These are phyloP conservation scores for Chrosomus eos DNA, from an alignment of 2,797 vertebrate species.

Conservation along the genomic window DNA sequence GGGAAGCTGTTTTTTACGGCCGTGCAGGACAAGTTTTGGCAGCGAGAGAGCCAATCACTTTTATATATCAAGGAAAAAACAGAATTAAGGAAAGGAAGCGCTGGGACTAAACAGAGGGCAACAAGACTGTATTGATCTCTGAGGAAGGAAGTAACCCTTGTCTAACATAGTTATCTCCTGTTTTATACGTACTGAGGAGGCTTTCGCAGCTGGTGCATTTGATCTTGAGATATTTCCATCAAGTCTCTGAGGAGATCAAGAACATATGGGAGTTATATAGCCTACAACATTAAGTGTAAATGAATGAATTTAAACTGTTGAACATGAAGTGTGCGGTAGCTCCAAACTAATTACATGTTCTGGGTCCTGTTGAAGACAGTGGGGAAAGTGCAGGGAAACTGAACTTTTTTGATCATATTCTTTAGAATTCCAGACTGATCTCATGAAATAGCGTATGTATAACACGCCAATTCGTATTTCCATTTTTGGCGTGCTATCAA, in stretches of 20 bases:
- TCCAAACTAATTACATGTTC: conserved; percentile 20
- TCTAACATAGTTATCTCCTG: conserved; percentile 48
- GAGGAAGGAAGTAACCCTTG: conserved; percentile 53
- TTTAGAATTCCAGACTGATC: too few relatives aligned
- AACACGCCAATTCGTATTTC: too few relatives aligned
- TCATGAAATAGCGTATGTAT: too few relatives aligned
- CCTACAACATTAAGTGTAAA: conserved; percentile 53
- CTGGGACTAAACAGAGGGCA: conserved; percentile 39
- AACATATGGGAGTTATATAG: conserved; percentile 65
- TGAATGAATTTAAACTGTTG: conserved; percentile 20
- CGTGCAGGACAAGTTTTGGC: conserved; percentile 63
- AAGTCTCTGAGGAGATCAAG: conserved; percentile 54
- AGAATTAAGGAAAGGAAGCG: conserved; percentile 58
- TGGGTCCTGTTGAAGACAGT: not conserved
- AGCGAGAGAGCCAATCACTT: conserved; percentile 70
- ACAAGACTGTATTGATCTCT: conserved; percentile 36
- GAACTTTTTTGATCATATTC: not conserved
- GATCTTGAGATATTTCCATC: conserved; percentile 26
- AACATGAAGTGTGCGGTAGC: conserved; percentile 15
- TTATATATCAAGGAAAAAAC: conserved; percentile 64
- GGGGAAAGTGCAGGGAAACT: conserved; percentile 60
- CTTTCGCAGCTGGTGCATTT: conserved; percentile 3
- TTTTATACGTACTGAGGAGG: conserved; percentile 8
- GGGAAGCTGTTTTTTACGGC: conserved; percentile 67
- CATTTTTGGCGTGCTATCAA: too few relatives aligned